Base-by-base conservation (phyloP, 2,888 invertebrate genomes). In the Eristalis arbustorum region DNA sequence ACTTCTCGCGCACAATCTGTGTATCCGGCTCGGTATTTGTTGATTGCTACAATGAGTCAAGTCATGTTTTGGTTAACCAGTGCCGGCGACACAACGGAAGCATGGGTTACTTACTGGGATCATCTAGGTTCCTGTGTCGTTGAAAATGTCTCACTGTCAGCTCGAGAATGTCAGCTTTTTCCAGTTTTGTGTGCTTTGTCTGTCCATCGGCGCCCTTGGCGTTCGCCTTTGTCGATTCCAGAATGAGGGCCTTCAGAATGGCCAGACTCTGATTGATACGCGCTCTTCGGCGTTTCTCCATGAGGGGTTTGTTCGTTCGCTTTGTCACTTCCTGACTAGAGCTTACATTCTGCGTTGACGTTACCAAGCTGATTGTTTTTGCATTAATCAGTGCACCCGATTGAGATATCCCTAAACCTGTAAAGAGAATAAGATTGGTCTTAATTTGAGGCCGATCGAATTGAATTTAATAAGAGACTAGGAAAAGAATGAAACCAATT, bases 121-220 rank as follows among this genome's bases (percentile, higher is more conserved):
- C 94, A 88, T 95, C 95, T 42, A 96, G 92, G 88, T 95, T 95
- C 88, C 96, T 94, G 91, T 96, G 96, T 89, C 95, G 93, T 91
- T 96, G 96, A 88, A 97, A 95, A 92, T 97, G 96, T 80, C 96
- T 94, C 68, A 97, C 97, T 1, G 97, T 96, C 91, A 97, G 94
- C 92, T 97, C 97, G 88, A 97, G 93, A 89, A 97, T 97, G 92
- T 97, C 97, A 18, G 92, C 92, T 91, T 97, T 97, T 92, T 97
- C 97, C 91, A 97, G 93, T 93, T 97, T 97, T 85, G 96, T 96
- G 91, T 97, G 96, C 90, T 96, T 96, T 69, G 95, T 91, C 88
- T 95, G 93, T 94, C 95, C 90, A 93, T 94, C 91, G 2, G 89
- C 89, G 13, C 90, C 91, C 89, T 93, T 93, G 74, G 92, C 90